These are phyloP conservation scores for Stenodera caucasica DNA, from an alignment of 2,888 invertebrate species.

Conservation along the genomic window DNA sequence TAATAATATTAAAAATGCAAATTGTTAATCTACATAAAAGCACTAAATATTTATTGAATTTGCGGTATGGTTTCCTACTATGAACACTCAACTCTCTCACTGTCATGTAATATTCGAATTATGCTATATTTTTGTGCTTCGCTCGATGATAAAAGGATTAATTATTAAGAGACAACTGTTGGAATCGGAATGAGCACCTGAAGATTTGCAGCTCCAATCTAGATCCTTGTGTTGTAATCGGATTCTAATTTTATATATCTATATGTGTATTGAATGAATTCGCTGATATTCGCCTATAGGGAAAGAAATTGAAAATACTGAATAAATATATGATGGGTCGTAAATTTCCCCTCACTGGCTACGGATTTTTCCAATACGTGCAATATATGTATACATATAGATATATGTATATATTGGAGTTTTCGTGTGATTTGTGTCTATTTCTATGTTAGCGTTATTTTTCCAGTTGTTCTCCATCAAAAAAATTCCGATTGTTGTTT, in stretches of 20 bases:
- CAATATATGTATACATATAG: conserved; percentile 44
- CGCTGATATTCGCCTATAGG: conserved; percentile 41
- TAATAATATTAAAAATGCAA: conserved; percentile 29
- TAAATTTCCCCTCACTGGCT: conserved; percentile 41
- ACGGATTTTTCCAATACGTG: conserved; percentile 47
- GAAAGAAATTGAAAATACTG: conserved; percentile 49
- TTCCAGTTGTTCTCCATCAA: not conserved
- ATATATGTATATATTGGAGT: conserved; percentile 42
- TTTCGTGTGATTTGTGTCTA: conserved; percentile 45
- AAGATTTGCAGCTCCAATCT: too few species aligned
- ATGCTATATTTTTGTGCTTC: conserved; percentile 27
- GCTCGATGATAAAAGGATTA: conserved; percentile 16
- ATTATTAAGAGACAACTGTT: too few species aligned
- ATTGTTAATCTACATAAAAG: conserved; percentile 29
- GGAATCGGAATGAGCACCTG: too few species aligned
- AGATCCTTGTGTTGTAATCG: too few species aligned
- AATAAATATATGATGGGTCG: conserved; percentile 51
- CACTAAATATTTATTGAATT: conserved; percentile 31
- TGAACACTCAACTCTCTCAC: too few species aligned
- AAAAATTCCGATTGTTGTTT: not conserved
- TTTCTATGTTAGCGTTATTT: conserved; percentile 39
- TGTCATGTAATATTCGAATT: not conserved
- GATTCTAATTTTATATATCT: too few species aligned
- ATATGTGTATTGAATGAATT: too few species aligned
- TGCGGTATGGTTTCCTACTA: conserved; percentile 8